These are phyloP conservation scores for Saccostrea echinata DNA, from an alignment of 1,140 invertebrate genomes.

Conservation along the genomic window DNA sequence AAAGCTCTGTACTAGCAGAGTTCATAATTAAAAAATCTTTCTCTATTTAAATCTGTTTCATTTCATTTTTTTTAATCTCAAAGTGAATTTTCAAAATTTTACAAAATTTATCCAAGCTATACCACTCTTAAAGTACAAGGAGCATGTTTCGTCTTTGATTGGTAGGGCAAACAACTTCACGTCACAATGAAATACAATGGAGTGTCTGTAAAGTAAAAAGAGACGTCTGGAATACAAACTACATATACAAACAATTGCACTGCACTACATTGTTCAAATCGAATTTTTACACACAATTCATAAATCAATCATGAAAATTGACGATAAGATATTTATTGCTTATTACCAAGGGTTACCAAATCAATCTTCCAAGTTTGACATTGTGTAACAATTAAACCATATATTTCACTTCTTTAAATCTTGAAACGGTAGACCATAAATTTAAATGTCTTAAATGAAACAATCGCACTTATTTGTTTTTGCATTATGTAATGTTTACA, in stretches of 20 bases:
- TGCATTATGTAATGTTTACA: not conserved
- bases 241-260: not conserved
- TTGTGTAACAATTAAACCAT: not conserved
- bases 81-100: too few relatives aligned
- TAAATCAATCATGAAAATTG: not conserved
- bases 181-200: conserved; percentile 11
- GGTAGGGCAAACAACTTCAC: conserved; percentile 37
- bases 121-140: conserved; percentile 31
- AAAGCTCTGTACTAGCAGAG: too few relatives aligned
- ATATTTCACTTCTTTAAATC: not conserved
- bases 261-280: not conserved
- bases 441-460: too few relatives aligned
- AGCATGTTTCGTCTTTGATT: conserved; percentile 40
- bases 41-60: too few relatives aligned
- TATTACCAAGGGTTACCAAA: not conserved
- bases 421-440: not conserved
- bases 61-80: too few relatives aligned
- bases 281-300: not conserved
- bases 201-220: conserved; percentile 40
- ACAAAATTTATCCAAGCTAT: not conserved
- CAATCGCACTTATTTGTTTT: too few relatives aligned
- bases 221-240: not conserved
- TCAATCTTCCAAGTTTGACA: not conserved
- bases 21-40: too few relatives aligned
- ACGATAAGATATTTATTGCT: not conserved